phyloP scores from a whole-genome alignment of 2,888 invertebrate species.

The Tetramorium bicarinatum region DNA sequence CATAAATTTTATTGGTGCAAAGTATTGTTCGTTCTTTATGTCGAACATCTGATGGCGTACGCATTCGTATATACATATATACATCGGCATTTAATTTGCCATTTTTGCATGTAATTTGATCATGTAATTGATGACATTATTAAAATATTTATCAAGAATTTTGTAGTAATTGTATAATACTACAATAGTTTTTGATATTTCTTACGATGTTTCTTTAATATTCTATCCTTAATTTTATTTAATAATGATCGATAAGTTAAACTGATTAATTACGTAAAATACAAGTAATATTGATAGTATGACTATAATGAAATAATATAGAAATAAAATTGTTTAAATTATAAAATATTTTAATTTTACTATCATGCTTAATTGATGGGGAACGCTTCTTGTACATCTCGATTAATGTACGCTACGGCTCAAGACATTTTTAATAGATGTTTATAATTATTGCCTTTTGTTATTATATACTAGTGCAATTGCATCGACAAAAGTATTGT shows the following conservation, averaged over 20 bases:
- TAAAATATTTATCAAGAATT: conserved; percentile 10
- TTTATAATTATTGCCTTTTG: conserved; percentile 1
- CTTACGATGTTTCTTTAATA: not conserved
- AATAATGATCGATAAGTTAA: not conserved
- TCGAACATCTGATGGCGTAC: not conserved
- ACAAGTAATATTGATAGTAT: not conserved
- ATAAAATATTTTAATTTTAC: not conserved
- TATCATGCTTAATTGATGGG: not conserved
- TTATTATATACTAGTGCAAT: conserved; percentile 59
- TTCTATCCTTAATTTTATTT: conserved; percentile 2
- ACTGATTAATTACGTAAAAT: not conserved
- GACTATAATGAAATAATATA: not conserved
- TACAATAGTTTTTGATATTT: not conserved
- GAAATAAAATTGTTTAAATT: not conserved
- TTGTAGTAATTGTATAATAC: conserved; percentile 13
- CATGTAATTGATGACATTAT: not conserved
- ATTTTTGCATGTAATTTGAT: conserved; percentile 50
- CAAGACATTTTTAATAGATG: conserved; percentile 24
- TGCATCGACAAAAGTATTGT: conserved; percentile 40
- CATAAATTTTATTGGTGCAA: conserved; percentile 50
- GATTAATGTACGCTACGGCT: conserved; percentile 1
- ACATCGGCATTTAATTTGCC: conserved; percentile 46
- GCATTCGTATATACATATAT: not conserved
- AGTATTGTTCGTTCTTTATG: not conserved
- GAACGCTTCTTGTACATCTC: not conserved